Evolutionary conservation across 2,113 vertebrate species (phyloP).

Genomic region (Peromyscus maniculatus): DNA sequence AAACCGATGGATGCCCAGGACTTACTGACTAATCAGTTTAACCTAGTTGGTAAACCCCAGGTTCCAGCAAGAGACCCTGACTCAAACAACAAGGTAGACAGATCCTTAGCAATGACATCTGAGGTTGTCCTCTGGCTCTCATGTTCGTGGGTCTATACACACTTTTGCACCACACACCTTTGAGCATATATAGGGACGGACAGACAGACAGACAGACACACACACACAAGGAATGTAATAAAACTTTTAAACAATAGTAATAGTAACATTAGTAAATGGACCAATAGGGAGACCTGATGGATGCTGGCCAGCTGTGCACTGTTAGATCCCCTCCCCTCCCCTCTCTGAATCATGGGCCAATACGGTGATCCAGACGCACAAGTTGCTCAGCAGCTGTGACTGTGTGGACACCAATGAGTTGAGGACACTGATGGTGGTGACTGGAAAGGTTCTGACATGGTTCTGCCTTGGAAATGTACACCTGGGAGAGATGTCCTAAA

Average conservation of each 20-base stretch:
- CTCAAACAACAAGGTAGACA: not conserved
- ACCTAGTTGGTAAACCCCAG: not conserved
- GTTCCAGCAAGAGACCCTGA: too few species aligned
- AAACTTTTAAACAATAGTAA: not conserved
- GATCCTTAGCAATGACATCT: not conserved
- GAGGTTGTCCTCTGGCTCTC: not conserved
- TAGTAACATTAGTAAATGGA: not conserved
- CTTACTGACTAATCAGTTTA: not conserved
- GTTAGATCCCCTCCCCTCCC: not conserved
- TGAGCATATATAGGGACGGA: not conserved
- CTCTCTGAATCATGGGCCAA: too few species aligned
- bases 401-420: not conserved
- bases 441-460: not conserved
- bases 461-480: not conserved
- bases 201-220: not conserved
- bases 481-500: not conserved
- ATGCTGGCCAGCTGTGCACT: not conserved
- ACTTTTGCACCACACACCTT: not conserved
- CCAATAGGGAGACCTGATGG: not conserved
- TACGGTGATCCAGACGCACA: accelerated
- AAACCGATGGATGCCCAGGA: not conserved
- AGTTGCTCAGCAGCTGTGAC: not conserved
- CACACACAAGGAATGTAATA: not conserved
- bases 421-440: not conserved
- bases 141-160: too few species aligned